These are phyloP conservation scores for Tortricodes alternella DNA, from an alignment of 2,888 invertebrate species.

Conservation along the genomic window DNA sequence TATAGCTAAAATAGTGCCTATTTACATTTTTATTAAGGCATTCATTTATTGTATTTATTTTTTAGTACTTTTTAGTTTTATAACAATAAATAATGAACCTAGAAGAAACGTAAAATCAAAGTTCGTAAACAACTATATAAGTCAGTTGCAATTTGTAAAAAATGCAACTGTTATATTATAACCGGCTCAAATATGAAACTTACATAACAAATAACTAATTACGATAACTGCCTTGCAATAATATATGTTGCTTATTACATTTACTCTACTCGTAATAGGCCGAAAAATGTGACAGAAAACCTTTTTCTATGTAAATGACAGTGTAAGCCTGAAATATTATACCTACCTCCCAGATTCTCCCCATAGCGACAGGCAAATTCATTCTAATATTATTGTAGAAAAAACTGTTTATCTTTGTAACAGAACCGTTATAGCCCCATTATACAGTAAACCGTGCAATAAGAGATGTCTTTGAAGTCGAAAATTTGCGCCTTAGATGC, in stretches of 20 bases:
- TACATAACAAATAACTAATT: no score
- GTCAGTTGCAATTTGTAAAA: no score
- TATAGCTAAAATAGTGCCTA: no score
- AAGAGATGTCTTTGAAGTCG: not conserved
- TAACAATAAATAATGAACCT: no score
- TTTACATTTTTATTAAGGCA: no score
- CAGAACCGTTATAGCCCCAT: not conserved
- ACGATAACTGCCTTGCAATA: no score
- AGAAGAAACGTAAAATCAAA: no score
- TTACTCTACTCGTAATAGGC: not conserved
- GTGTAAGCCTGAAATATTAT: constrained; percentile 23
- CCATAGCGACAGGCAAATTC: constrained; percentile 6
- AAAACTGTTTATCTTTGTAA: not conserved
- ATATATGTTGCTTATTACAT: not conserved
- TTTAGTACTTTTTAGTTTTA: no score
- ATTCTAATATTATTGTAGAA: constrained; percentile 13
- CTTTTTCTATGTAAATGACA: constrained; percentile 30
- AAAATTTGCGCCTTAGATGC: not conserved
- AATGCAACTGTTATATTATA: no score
- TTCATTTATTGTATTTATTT: no score
- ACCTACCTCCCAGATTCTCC: not conserved
- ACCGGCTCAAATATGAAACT: no score
- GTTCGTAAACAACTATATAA: no score
- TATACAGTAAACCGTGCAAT: not conserved
- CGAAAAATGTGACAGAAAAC: constrained; percentile 15